Base-by-base conservation (phyloP, 2,113 vertebrate genomes). In the Corythaeola cristata region DNA sequence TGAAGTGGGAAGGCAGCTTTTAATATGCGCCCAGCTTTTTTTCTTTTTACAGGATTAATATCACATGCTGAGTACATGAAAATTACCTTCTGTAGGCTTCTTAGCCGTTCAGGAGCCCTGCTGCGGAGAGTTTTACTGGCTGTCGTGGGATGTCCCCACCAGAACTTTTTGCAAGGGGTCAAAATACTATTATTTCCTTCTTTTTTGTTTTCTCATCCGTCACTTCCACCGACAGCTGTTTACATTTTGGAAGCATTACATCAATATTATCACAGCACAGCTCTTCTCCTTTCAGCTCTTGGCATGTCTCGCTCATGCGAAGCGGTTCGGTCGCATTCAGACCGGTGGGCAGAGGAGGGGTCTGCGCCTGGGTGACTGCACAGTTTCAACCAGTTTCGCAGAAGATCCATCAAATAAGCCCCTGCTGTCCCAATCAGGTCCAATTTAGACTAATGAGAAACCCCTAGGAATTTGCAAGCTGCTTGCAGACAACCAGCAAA, bases 381-480 rank as follows among this genome's bases (percentile, higher is more conserved):
- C 1, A 7, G 32, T 4, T 69, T 5, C 12, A 32, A 7, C 23
- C 14, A 13, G n/a, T 12, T 37, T 44, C 52, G n/a, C 15, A 45
- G 59, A 32, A 49, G 35, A 32, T 33, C 17, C 1, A 7, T 3
- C 2, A 2, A 23, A 14, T 8, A 26, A 82, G 39, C 24, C 24
- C 39, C 20, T 17, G 6, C 15, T 14, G 5, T 6, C 50, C 50
- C 32, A 8, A 0, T n/a, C 1, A 3, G 11, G 6, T 19, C 67
- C 13, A 3, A 3, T 28, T 49, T 10, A 18, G 30, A 1, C 18
- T 60, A 15, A 45, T 1, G 26, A 32, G 27, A 18, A 68, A 7
- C 14, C 17, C 12, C 16, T 11, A 8, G 30, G 55, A 58, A 11
- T 53, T 2, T 53, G 26, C 68, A 49, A 47, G 59, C 59, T 44